phyloP scores from a whole-genome alignment of 37 sponge, comb jelly and placozoan species.

The Axinella damicornis region DNA sequence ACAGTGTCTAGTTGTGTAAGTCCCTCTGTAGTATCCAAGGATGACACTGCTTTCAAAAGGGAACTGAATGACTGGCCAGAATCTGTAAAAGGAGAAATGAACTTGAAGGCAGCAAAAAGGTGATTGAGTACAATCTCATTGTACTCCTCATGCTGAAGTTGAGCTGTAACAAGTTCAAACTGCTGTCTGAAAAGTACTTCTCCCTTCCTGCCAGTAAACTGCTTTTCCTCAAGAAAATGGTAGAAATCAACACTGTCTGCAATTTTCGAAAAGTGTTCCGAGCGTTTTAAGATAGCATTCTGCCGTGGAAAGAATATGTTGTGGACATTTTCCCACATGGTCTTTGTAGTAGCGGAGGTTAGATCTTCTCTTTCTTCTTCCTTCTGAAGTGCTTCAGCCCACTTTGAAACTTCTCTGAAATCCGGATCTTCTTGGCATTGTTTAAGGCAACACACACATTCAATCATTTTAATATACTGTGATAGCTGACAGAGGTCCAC shows the following conservation, averaged over 20 bases:
- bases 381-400: neutral
- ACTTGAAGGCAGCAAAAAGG: slow-evolving; percentile 77
- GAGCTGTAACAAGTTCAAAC: slow-evolving; percentile 78
- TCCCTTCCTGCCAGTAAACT: slow-evolving; percentile 56
- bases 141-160: slow-evolving; percentile 86
- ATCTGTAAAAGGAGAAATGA: slow-evolving; percentile 77
- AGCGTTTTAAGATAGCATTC: neutral
- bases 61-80: slow-evolving; percentile 44
- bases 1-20: slow-evolving; percentile 79
- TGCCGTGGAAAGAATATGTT: slow-evolving; percentile 14
- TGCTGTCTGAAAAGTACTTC: slow-evolving; percentile 61
- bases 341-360: slow-evolving; percentile 32
- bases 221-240: slow-evolving; percentile 61
- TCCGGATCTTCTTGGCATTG: slow-evolving; percentile 36
- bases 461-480: slow-evolving; percentile 49
- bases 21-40: slow-evolving; percentile 29
- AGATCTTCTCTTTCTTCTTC: slow-evolving; percentile 33
- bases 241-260: slow-evolving; percentile 63
- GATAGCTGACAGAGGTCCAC: slow-evolving; percentile 66
- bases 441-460: slow-evolving; percentile 37
- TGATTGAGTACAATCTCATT: slow-evolving; percentile 86
- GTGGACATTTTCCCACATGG: slow-evolving; percentile 28
- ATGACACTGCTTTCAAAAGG: slow-evolving; percentile 64
- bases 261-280: slow-evolving; percentile 54
- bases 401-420: slow-evolving; percentile 7